These are phyloP conservation scores for Benthosema pterotum DNA, from an alignment of 2,797 vertebrate species.

Conservation along the genomic window DNA sequence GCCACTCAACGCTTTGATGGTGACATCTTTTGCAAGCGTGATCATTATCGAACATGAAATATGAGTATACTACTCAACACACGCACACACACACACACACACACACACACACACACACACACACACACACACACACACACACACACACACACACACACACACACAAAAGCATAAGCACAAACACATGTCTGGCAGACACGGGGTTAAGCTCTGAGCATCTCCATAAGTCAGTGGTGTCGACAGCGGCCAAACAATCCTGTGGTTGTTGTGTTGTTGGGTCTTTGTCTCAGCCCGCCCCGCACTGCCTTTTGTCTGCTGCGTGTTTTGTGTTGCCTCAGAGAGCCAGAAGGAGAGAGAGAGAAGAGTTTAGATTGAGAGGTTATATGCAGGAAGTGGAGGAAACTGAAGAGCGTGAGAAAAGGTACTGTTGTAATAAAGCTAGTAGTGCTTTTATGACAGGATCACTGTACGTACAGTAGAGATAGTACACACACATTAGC, in stretches of 20 bases:
- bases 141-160: constrained; percentile 19
- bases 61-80: background rate
- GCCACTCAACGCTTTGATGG: constrained; percentile 40
- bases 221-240: constrained; percentile 14
- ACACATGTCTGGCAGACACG: constrained; percentile 33
- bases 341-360: constrained; percentile 8
- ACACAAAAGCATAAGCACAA: constrained; percentile 7
- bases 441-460: too few species aligned
- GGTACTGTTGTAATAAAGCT: too few species aligned
- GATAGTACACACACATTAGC: too few species aligned
- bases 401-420: too few species aligned
- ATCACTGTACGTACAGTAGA: too few species aligned
- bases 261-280: constrained; percentile 26
- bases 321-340: constrained; percentile 1
- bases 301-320: constrained; percentile 11
- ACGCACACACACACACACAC: background rate
- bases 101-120: constrained; percentile 15
- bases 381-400: background rate
- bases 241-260: constrained; percentile 31
- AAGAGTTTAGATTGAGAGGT: background rate
- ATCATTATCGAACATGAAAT: background rate
- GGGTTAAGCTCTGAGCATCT: constrained; percentile 32
- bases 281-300: constrained; percentile 27
- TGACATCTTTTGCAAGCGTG: constrained; percentile 53
- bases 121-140: background rate